A percentile compares a stretch with the other conserved stretches of the same genome.
Evolutionary conservation across 2,113 vertebrate species (phyloP).

Genomic region (Leucopsar rothschildi): DNA sequence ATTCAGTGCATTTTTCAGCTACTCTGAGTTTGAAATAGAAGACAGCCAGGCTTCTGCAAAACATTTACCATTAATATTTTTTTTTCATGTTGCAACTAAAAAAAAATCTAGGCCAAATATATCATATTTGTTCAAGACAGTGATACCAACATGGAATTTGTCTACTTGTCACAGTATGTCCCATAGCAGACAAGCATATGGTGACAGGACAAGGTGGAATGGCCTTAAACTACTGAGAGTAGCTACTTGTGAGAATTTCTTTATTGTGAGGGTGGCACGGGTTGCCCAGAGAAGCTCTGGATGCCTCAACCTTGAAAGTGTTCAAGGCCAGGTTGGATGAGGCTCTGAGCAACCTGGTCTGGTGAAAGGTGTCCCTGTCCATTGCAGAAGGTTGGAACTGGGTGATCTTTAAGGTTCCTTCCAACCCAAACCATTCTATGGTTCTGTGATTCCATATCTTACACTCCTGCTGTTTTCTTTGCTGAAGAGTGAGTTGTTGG

Average conservation of each 20-base stretch:
- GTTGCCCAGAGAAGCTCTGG: neutral
- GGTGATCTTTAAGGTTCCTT: neutral
- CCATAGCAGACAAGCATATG: neutral
- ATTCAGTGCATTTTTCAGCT: neutral
- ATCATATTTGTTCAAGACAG: neutral
- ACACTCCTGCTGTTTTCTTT: neutral
- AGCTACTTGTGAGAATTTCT: neutral
- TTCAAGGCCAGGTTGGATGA: neutral
- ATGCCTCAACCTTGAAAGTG: neutral
- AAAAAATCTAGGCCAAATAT: neutral
- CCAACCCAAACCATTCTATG: neutral
- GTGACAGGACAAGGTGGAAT: neutral
- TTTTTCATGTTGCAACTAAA: neutral
- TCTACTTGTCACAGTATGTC: neutral
- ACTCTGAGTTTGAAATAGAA: neutral
- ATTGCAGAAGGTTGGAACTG: neutral
- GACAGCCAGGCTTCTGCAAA: neutral
- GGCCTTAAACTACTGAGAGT: neutral
- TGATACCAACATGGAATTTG: neutral
- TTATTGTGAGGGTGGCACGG: accelerated
- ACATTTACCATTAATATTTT: neutral
- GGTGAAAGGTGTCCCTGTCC: neutral
- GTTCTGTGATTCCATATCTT: neutral
- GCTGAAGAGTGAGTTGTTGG: neutral
- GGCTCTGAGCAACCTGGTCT: neutral